A percentile compares a stretch with the other conserved stretches of the same genome.
Conservation (phyloP, 2,888 invertebrate species). For the Tubulanus polymorphus region DNA sequence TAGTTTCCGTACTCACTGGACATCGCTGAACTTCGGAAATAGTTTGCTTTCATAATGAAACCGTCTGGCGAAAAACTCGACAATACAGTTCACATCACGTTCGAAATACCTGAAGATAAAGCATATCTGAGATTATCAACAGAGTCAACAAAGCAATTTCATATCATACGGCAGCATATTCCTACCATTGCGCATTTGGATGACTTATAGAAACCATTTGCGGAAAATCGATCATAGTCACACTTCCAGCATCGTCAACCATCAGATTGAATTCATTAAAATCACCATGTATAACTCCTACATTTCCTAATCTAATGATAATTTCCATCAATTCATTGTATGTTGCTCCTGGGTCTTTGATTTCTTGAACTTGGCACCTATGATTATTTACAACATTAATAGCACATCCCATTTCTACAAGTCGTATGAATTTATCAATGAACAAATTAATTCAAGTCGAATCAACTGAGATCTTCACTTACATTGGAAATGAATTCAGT, state of each 20-base stretch:
- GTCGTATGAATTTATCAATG: neutral
- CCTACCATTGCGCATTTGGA: slow-evolving; percentile 78
- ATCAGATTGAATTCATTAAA: slow-evolving; percentile 99
- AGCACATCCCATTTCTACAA: neutral
- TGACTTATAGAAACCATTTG: slow-evolving; percentile 98
- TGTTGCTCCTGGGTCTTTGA: slow-evolving; percentile 69
- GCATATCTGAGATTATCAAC: neutral
- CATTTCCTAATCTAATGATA: slow-evolving; percentile 82
- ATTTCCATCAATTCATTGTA: slow-evolving; percentile 94
- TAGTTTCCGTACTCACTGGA: slow-evolving; percentile 45
- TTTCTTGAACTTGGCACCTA: slow-evolving; percentile 59
- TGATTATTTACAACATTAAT: neutral
- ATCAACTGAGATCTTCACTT: slow-evolving; percentile 21
- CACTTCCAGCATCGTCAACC: slow-evolving; percentile 66
- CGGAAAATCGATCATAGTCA: slow-evolving; percentile 91
- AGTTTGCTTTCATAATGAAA: slow-evolving; percentile 82
- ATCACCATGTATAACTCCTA: slow-evolving; percentile 97
- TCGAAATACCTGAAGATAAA: slow-evolving; percentile 72
- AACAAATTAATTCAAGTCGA: neutral
- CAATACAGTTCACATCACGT: slow-evolving; percentile 88
- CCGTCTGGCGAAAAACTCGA: slow-evolving; percentile 83
- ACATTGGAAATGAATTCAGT: slow-evolving; percentile 55
- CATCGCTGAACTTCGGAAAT: slow-evolving; percentile 53
- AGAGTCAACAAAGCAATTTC: neutral
- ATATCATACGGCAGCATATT: neutral